Evolutionary conservation across 2,797 vertebrate species (phyloP).

Genomic region (Myotis daubentonii): DNA sequence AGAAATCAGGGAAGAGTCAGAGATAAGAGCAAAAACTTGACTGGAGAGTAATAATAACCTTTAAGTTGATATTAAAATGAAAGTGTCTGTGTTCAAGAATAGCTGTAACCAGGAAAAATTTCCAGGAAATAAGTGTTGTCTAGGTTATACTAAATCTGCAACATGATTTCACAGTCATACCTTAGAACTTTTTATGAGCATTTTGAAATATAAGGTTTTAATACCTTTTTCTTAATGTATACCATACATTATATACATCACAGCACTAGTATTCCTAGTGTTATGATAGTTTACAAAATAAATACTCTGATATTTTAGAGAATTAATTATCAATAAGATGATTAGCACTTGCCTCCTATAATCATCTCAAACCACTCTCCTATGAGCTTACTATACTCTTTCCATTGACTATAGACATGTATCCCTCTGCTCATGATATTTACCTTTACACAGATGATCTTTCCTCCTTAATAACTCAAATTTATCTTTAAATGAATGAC

Average conservation of each 20-base stretch:
- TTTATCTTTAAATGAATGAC: not conserved
- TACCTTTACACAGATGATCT: not conserved
- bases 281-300: not conserved
- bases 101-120: not conserved
- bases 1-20: not conserved
- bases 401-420: not conserved
- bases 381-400: not conserved
- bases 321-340: not conserved
- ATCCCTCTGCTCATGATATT: not conserved
- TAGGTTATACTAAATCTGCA: not conserved
- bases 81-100: not conserved
- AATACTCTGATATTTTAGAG: not conserved
- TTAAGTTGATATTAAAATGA: too few species aligned
- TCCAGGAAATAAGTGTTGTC: not conserved
- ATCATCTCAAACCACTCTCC: not conserved
- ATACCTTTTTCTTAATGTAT: not conserved
- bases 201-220: not conserved
- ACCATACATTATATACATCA: not conserved
- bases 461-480: not conserved
- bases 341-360: not conserved
- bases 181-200: not conserved
- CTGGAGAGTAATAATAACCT: too few species aligned
- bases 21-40: not conserved
- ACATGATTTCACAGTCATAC: not conserved
- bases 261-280: not conserved